Conservation (phyloP, 1,140 invertebrate genomes). For the Heterodera schachtii region DNA sequence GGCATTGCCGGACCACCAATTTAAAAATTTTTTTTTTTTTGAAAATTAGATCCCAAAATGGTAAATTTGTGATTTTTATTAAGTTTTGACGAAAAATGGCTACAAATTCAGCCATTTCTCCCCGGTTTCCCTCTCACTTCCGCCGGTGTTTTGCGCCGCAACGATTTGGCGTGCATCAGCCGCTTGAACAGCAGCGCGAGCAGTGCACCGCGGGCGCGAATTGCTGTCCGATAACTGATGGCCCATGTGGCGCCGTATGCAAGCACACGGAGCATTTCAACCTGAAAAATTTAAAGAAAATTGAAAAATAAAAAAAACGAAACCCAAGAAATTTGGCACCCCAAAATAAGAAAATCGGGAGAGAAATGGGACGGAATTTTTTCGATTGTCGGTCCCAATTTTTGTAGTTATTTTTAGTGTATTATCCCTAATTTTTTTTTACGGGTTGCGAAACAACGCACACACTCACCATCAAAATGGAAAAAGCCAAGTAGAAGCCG, state of each 20-base stretch:
- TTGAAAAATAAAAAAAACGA: not conserved
- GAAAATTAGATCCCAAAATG: too few relatives aligned
- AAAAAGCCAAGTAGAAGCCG: slow-evolving; percentile 54
- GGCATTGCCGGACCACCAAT: too few relatives aligned
- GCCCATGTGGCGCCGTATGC: slow-evolving; percentile 73
- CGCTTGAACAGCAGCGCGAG: slow-evolving; percentile 73
- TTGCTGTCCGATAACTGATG: slow-evolving; percentile 71
- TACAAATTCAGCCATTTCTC: too few relatives aligned
- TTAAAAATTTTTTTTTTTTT: too few relatives aligned
- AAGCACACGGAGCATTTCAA: slow-evolving; percentile 71
- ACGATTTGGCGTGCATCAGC: slow-evolving; percentile 71
- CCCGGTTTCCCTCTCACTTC: slow-evolving; percentile 68
- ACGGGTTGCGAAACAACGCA: too few relatives aligned
- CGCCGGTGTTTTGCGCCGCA: slow-evolving; percentile 71
- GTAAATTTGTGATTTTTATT: not conserved
- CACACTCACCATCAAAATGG: slow-evolving; percentile 51
- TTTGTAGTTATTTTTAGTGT: too few relatives aligned
- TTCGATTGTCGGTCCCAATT: too few relatives aligned
- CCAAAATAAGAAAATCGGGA: too few relatives aligned
- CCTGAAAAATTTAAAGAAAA: slow-evolving; percentile 66
- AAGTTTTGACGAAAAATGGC: too few relatives aligned
- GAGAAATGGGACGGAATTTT: too few relatives aligned
- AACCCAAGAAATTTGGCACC: too few relatives aligned
- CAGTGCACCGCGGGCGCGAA: slow-evolving; percentile 72
- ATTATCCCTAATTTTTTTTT: too few relatives aligned